Base-by-base conservation (phyloP, 2,113 vertebrate genomes). In the Tupaia tana region DNA sequence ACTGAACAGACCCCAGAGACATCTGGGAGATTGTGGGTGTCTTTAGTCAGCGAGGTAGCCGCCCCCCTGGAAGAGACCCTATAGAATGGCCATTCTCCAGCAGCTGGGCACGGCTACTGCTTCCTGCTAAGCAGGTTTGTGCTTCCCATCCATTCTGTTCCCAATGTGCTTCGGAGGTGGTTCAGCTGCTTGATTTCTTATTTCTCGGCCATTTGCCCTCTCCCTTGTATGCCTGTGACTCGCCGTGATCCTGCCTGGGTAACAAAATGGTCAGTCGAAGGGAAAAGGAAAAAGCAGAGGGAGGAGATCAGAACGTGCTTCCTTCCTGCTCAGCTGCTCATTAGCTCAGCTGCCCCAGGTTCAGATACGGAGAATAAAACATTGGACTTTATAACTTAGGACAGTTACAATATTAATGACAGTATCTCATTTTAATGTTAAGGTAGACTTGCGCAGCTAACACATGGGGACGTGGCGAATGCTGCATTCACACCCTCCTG, bases 391-490 rank as follows among this genome's bases (percentile, higher is more conserved):
- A 59, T 89, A 73, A 88, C 58, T 67, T 78, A 86, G 31, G 11
- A 78, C 64, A 82, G 75, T 64, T 95, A 89, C 86, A 71, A 89
- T 61, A 58, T 88, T 77, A 93, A 81, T 54, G 22, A 18, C 24
- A 56, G 4, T 77, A 67, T 59, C 59, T 75, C 88, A 90, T 89
- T 81, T 89, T 94, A 92, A 54, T 58, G 13, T 54, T 89, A 73
- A 81, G 24, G 3, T 67, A 20, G 73, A 63, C 86, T 19, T 89
- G 77, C 0, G 13, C 22, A 90, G 54, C 59, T 79, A 56, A 87
- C n/a, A 92, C 16, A 31, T 81, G 29, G 16, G 9, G 54, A 43
- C 63, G 75, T 85, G 34, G 29, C 79, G 86, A 64, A 61, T 82
- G 25, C 79, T 82, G 78, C 64, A 82, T 70, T 79, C 52, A 88